These are phyloP conservation scores for Carduelis carduelis DNA, from an alignment of 2,797 vertebrate species.

Conservation along the genomic window DNA sequence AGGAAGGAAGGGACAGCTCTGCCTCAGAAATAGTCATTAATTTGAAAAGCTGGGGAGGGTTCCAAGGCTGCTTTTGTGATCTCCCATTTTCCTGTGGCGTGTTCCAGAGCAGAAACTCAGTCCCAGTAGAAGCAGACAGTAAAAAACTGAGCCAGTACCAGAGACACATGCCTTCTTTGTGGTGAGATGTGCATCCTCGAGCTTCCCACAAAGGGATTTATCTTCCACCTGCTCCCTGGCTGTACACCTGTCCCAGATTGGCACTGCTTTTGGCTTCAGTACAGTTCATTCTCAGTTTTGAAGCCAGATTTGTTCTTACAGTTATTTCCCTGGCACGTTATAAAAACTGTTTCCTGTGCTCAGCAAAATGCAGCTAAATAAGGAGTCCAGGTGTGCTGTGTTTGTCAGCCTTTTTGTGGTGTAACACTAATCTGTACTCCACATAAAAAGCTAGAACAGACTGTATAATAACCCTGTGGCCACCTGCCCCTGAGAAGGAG, in stretches of 20 bases:
- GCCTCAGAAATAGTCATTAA: not conserved
- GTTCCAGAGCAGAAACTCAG: not conserved
- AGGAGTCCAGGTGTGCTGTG: not conserved
- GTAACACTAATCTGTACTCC: not conserved
- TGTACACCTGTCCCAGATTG: not conserved
- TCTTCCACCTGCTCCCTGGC: not conserved
- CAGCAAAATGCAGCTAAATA: not conserved
- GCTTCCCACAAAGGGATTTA: not conserved
- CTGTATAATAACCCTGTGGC: not conserved
- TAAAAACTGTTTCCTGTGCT: not conserved
- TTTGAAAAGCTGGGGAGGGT: not conserved
- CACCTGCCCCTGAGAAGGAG: not conserved
- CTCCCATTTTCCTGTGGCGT: not conserved
- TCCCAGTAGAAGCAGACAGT: not conserved
- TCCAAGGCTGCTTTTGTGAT: not conserved
- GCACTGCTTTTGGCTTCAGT: not conserved
- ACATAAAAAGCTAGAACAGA: not conserved
- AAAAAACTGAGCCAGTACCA: not conserved
- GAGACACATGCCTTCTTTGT: rapidly evolving
- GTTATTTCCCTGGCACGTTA: not conserved
- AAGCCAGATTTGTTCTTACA: slow-evolving; percentile 9
- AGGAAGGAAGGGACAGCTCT: not conserved
- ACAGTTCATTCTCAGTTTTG: not conserved
- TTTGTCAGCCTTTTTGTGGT: not conserved
- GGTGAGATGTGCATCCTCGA: not conserved